Percentiles rank a stretch among this genome's conserved stretches.
Evolutionary conservation across 2,888 invertebrate genomes (phyloP).

Genomic region (Lasioglossum villosulum): DNA sequence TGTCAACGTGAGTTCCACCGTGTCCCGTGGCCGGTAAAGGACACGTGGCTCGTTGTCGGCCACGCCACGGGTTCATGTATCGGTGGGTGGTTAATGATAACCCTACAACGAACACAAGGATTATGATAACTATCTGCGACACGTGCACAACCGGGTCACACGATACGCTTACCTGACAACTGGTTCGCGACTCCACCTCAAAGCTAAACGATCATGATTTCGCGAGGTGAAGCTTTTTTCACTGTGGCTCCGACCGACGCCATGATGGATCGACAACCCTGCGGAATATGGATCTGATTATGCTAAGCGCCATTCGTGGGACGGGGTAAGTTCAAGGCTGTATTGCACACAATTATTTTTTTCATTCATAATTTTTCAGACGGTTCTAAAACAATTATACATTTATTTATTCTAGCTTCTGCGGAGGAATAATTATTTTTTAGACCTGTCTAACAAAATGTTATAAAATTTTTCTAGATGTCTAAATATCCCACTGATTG

Average conservation of each 20-base stretch:
- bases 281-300: neutral
- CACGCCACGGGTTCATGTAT: slow-evolving; percentile 70
- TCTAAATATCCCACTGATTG: neutral
- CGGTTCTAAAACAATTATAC: neutral
- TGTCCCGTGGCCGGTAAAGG: slow-evolving; percentile 80
- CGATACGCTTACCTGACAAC: slow-evolving; percentile 37
- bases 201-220: neutral
- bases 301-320: neutral
- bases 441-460: neutral
- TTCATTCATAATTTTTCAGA: neutral
- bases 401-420: too few species aligned
- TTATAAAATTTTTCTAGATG: neutral
- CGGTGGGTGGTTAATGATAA: slow-evolving; percentile 82
- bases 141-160: slow-evolving; percentile 14
- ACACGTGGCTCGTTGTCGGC: slow-evolving; percentile 47
- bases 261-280: slow-evolving; percentile 24
- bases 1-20: slow-evolving; percentile 68
- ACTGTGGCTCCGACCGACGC: neutral
- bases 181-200: slow-evolving; percentile 34
- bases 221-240: neutral
- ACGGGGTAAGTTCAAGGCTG: neutral
- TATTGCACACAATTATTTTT: neutral
- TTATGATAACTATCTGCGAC: slow-evolving; percentile 64
- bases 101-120: slow-evolving; percentile 53
- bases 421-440: too few species aligned